Conservation (phyloP, 2,888 invertebrate genomes). For the Lasioglossum morio region DNA sequence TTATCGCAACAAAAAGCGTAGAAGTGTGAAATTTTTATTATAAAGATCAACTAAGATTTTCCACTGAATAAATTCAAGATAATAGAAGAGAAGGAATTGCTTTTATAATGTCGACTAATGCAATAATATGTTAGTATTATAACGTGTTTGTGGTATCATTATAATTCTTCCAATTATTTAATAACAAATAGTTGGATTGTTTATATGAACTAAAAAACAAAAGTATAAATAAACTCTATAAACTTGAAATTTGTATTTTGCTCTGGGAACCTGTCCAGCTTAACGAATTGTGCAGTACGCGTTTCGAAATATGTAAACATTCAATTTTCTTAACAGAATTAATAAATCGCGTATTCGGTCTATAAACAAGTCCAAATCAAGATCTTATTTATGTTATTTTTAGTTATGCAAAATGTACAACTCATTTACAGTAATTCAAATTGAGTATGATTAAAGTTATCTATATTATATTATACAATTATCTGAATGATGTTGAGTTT, state of each 20-base stretch:
- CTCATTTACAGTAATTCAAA: constrained; percentile 1
- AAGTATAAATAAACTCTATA: neutral
- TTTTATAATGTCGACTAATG: neutral
- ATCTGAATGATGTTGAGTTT: constrained; percentile 15
- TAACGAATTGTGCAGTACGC: neutral
- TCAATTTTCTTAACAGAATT: neutral
- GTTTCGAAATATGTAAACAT: neutral
- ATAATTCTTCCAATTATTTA: neutral
- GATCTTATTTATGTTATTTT: neutral
- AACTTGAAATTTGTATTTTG: neutral
- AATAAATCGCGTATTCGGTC: neutral
- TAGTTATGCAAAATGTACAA: neutral
- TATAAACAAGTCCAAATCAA: neutral
- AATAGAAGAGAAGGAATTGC: neutral
- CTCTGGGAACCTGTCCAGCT: neutral
- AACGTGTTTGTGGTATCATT: neutral
- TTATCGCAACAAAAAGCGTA: no score
- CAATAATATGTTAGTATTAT: neutral
- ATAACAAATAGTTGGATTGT: neutral
- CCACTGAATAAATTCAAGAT: neutral
- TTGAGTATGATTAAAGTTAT: constrained; percentile 8
- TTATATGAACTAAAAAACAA: neutral
- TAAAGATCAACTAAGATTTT: neutral
- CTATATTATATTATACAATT: constrained; percentile 15
- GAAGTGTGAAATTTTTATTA: neutral